Percentiles rank a stretch among this genome's conserved stretches.
Conservation (phyloP, 2,888 invertebrate genomes). For the Spialia ferax region DNA sequence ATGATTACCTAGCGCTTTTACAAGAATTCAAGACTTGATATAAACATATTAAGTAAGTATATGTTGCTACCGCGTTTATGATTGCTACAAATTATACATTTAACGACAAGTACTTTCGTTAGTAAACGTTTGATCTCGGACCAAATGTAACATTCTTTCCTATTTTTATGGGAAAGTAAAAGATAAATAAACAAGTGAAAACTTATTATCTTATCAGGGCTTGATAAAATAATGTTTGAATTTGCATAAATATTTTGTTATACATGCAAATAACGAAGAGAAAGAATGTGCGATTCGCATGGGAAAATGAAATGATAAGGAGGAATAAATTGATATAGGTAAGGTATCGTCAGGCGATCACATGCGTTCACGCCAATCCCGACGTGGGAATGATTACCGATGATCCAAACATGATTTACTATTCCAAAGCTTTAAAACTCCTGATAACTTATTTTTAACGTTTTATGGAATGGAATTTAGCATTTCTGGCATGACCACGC, state of each 20-base stretch:
- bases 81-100: conserved; percentile 30
- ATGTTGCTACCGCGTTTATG: conserved; percentile 30
- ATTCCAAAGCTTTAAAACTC: conserved; percentile 51
- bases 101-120: conserved; percentile 8
- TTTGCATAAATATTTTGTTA: conserved; percentile 25
- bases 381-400: conserved; percentile 71
- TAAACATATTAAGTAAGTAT: conserved; percentile 34
- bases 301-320: conserved; percentile 73
- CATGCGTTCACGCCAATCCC: conserved; percentile 68
- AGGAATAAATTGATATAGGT: conserved; percentile 52
- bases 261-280: conserved; percentile 60
- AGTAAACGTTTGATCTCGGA: background rate
- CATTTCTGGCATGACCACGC: too few species aligned
- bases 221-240: conserved; percentile 11
- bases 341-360: conserved; percentile 62
- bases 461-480: background rate
- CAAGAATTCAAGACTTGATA: conserved; percentile 41
- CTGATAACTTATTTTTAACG: conserved; percentile 51
- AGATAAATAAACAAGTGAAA: background rate
- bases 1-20: conserved; percentile 51
- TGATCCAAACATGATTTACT: conserved; percentile 61
- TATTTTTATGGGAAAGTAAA: background rate
- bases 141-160: conserved; percentile 10
- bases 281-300: conserved; percentile 61
- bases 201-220: background rate